Conservation (phyloP, 2,888 invertebrate genomes). For the Drosophila pegasa region DNA sequence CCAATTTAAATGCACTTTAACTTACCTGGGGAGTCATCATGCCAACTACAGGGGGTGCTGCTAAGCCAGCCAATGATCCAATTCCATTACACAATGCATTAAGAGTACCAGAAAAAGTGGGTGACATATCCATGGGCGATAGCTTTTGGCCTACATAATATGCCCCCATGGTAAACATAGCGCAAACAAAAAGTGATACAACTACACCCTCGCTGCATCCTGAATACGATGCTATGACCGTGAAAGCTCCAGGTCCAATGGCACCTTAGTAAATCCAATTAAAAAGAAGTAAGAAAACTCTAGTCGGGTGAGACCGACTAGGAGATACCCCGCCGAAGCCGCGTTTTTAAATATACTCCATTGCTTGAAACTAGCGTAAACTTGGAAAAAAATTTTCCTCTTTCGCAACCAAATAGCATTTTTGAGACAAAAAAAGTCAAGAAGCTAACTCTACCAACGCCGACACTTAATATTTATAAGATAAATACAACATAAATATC, state of each 20-base stretch:
- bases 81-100: conserved; percentile 89
- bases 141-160: conserved; percentile 89
- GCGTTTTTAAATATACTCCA: no score
- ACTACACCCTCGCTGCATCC: conserved; percentile 87
- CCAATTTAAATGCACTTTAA: conserved; percentile 39
- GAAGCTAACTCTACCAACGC: no score
- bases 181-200: conserved; percentile 83
- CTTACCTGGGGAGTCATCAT: conserved; percentile 87
- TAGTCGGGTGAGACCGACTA: no score
- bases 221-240: conserved; percentile 88
- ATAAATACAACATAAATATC: no score
- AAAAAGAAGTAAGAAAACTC: no score
- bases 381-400: no score
- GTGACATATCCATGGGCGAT: conserved; percentile 87
- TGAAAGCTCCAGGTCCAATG: conserved; percentile 87
- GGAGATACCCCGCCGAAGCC: no score
- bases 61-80: conserved; percentile 88
- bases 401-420: no score
- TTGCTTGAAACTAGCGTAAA: no score
- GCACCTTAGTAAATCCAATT: conserved; percentile 85
- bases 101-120: conserved; percentile 88
- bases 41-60: conserved; percentile 88
- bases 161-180: conserved; percentile 89
- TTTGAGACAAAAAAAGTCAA: no score
- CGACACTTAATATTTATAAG: no score